These are phyloP conservation scores for Therioaphis trifolii DNA, from an alignment of 2,888 invertebrate genomes.

Conservation along the genomic window DNA sequence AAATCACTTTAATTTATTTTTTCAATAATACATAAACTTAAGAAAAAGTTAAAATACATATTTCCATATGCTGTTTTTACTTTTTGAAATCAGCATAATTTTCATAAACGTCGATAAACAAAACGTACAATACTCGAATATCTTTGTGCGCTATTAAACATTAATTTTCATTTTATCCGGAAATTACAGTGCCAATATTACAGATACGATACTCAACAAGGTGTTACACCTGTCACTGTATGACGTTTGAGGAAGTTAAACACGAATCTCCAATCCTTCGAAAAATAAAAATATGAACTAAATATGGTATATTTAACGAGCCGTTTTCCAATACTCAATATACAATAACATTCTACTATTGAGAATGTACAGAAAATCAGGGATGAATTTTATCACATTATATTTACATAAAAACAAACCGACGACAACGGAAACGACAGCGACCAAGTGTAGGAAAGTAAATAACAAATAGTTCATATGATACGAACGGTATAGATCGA, in stretches of 20 bases:
- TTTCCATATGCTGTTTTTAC: background rate
- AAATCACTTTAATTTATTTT: too few relatives aligned
- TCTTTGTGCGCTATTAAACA: background rate
- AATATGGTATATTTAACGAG: background rate
- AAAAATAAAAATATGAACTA: conserved; percentile 5
- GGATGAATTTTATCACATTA: conserved; percentile 15
- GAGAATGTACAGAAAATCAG: background rate
- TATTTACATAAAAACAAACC: background rate
- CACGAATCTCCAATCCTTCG: background rate
- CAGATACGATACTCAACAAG: background rate
- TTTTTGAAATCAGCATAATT: background rate
- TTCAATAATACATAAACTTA: too few relatives aligned
- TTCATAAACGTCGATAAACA: background rate
- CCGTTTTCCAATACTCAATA: conserved; percentile 1
- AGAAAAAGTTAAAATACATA: too few relatives aligned
- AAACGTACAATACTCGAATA: background rate
- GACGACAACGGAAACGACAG: background rate
- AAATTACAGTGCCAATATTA: background rate
- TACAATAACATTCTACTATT: background rate
- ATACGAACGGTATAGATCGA: background rate
- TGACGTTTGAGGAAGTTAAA: conserved; percentile 29
- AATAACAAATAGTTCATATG: too few relatives aligned
- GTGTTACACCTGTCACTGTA: conserved; percentile 40
- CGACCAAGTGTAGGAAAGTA: background rate
- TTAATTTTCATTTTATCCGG: conserved; percentile 22